Evolutionary conservation across 2,113 vertebrate species (phyloP), one percentile per base, ranked within the genome.

Genomic region (Syngnathus floridae): DNA sequence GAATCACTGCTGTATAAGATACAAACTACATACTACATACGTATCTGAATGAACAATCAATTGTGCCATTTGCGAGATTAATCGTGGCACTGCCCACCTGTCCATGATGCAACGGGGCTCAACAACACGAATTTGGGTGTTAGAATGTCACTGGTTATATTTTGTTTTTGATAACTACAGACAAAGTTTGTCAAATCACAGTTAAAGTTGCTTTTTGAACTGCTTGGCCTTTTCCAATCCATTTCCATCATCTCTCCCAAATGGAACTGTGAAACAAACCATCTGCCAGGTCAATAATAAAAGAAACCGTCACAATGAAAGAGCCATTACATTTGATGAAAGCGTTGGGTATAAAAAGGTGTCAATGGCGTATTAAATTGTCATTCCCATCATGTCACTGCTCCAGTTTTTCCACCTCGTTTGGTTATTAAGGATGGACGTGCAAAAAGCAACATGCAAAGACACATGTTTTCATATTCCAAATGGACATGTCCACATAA

Each of bases 391-490:
- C 7, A 51, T n/a, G 48, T n/a, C 17, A 51, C 3, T 51, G 48
- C 48, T 51, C 19, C 19, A 9, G 7, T 41, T 41, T 19, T 51
- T 51, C 16, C 4, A 8, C 48, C 48, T 51, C 7, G n/a, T 6
- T 10, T 9, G 40, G 40, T 8, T 46, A 46, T 46, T 17, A 1
- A 12, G 14, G 5, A 46, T 46, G 14, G 14, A 46, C 43, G 14
- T 21, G 41, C 37, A 70, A 46, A 5, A 21, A 14, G 38, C 62
- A 46, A 45, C 38, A 73, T 67, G 64, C 54, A 72, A 54, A 57
- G 37, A 66, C 11, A 37, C 43, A 67, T 4, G 35, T 37, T 22
- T 61, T 57, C 55, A 45, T 54, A 22, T 46, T 61, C 4, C 45
- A 65, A 7, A 64, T 11, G 41, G n/a, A 22, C 61, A 17, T n/a